These are phyloP conservation scores for Antedon mediterranea DNA, from an alignment of 53 echinoderm and acorn worm genomes.

Conservation along the genomic window DNA sequence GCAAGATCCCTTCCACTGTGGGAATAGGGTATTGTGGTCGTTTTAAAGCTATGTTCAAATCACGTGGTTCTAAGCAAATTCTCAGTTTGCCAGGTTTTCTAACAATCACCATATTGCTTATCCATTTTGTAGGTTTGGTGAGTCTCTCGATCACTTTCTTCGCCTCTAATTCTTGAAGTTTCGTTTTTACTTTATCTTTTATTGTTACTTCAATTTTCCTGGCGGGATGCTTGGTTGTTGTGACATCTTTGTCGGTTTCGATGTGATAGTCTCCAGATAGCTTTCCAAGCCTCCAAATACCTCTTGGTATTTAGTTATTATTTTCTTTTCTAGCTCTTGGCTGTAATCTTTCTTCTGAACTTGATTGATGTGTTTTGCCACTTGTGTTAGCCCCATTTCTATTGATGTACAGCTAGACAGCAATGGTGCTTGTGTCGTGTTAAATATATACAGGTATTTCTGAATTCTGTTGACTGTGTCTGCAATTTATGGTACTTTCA, in stretches of 20 bases:
- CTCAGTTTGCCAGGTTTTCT: constrained; percentile 12
- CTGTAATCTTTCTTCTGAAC: too few relatives aligned
- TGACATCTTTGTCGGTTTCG: not conserved
- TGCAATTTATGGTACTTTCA: too few relatives aligned
- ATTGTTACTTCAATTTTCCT: not conserved
- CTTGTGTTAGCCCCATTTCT: too few relatives aligned
- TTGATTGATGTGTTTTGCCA: too few relatives aligned
- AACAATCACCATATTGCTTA: not conserved
- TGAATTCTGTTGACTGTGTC: too few relatives aligned
- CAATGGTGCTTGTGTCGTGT: too few relatives aligned
- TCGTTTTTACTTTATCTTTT: not conserved
- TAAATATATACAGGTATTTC: too few relatives aligned
- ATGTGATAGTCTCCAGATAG: not conserved
- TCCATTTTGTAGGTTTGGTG: not conserved
- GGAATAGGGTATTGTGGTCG: constrained; percentile 21
- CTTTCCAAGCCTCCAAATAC: not conserved
- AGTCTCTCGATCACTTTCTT: not conserved
- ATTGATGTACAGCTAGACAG: too few relatives aligned
- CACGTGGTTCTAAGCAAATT: constrained; percentile 28
- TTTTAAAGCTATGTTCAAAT: constrained; percentile 21
- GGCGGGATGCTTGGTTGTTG: not conserved
- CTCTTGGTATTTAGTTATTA: too few relatives aligned
- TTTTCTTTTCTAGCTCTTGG: too few relatives aligned
- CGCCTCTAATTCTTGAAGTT: not conserved
- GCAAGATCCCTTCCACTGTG: constrained; percentile 17